These are phyloP conservation scores for Characodon lateralis DNA, from an alignment of 2,797 vertebrate species.

Conservation along the genomic window DNA sequence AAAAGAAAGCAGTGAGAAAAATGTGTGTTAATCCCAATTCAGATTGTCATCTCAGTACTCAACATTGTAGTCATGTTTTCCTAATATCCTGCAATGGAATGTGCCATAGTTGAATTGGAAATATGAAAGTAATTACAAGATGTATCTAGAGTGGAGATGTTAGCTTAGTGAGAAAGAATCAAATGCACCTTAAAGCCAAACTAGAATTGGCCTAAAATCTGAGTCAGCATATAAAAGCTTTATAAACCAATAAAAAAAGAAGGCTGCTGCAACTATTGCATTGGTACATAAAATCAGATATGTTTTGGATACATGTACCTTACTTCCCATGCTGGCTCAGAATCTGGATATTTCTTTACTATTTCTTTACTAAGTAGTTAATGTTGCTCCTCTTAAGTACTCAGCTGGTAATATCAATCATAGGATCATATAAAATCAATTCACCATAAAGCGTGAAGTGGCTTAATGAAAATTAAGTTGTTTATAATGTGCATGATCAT, in stretches of 20 bases:
- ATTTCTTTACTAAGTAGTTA: slow-evolving; percentile 8
- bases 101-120: too few relatives aligned
- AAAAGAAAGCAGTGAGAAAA: too few relatives aligned
- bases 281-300: not conserved
- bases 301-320: not conserved
- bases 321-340: slow-evolving; percentile 10
- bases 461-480: slow-evolving; percentile 76
- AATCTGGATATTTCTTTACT: slow-evolving; percentile 6
- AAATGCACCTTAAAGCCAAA: not conserved
- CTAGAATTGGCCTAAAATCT: not conserved
- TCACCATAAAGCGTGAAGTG: slow-evolving; percentile 62
- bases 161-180: too few relatives aligned
- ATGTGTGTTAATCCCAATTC: too few relatives aligned
- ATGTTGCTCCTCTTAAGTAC: slow-evolving; percentile 45
- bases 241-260: not conserved
- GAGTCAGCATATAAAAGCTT: not conserved
- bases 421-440: slow-evolving; percentile 62
- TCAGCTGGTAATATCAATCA: slow-evolving; percentile 66
- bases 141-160: too few relatives aligned
- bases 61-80: too few relatives aligned
- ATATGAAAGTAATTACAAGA: too few relatives aligned
- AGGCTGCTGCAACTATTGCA: not conserved
- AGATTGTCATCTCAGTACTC: too few relatives aligned
- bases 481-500: slow-evolving; percentile 75
- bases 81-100: too few relatives aligned